Percentiles rank a stretch among this genome's conserved stretches.
Conservation (phyloP, 1,140 invertebrate species). For the Drosophila pruinosa region DNA sequence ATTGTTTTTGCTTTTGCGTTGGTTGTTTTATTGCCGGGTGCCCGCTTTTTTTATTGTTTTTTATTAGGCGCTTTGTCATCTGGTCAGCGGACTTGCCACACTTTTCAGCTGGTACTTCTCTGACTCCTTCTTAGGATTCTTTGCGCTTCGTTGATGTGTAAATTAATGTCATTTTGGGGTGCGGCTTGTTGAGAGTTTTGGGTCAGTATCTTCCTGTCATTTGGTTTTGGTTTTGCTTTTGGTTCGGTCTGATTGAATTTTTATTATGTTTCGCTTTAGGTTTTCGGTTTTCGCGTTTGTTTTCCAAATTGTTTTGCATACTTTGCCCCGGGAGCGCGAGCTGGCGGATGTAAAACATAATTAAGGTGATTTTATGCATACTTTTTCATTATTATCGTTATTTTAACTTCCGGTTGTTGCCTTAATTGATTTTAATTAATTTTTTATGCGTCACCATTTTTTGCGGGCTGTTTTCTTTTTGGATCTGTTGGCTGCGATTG, state of each 20-base stretch:
- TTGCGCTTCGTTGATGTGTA: constrained; percentile 76
- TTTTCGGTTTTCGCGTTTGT: constrained; percentile 45
- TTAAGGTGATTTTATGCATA: constrained; percentile 78
- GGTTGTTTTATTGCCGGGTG: not conserved
- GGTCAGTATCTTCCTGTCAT: constrained; percentile 55
- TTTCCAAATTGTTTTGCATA: constrained; percentile 57
- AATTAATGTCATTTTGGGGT: constrained; percentile 77
- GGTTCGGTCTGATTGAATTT: constrained; percentile 69
- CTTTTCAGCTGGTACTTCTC: constrained; percentile 30
- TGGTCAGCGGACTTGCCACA: constrained; percentile 28
- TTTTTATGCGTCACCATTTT: constrained; percentile 53
- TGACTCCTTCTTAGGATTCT: not conserved
- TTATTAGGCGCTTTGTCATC: constrained; percentile 71
- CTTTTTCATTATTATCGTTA: constrained; percentile 60
- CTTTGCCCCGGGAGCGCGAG: constrained; percentile 9
- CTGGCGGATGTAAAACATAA: constrained; percentile 65
- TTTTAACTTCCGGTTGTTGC: constrained; percentile 44
- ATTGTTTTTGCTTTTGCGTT: constrained; percentile 47
- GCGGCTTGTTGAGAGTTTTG: constrained; percentile 57
- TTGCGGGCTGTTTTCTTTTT: constrained; percentile 1
- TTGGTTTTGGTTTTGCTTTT: constrained; percentile 22
- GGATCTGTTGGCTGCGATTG: constrained; percentile 11
- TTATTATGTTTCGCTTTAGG: constrained; percentile 65
- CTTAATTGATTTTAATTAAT: constrained; percentile 79
- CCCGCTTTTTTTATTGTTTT: constrained; percentile 54